phyloP scores from a whole-genome alignment of 2,797 vertebrate genomes.

The Lacerta viridis region DNA sequence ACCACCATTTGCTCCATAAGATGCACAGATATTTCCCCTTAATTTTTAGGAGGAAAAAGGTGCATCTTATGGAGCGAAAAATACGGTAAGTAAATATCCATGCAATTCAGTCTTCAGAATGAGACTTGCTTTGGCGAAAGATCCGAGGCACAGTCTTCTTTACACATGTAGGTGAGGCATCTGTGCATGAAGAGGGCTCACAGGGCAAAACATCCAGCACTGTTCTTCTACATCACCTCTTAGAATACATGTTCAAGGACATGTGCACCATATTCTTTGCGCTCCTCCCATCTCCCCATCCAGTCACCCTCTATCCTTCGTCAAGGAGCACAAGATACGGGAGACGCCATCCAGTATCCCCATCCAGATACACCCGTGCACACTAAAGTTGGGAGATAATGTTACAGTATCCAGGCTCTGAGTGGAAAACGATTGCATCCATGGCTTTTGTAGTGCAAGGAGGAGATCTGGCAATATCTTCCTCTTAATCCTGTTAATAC shows the following conservation, averaged over 20 bases:
- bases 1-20: no score
- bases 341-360: neutral
- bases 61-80: no score
- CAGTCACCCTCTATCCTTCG: neutral
- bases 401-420: no score
- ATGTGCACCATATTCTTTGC: neutral
- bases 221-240: neutral
- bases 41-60: no score
- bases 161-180: neutral
- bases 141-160: neutral
- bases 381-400: no score
- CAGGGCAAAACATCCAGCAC: neutral
- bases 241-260: neutral
- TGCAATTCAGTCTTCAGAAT: neutral
- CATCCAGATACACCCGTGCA: neutral
- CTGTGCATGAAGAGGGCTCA: neutral
- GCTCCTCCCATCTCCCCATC: neutral
- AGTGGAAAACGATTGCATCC: no score
- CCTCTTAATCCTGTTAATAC: neutral
- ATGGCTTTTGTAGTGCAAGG: neutral
- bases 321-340: neutral
- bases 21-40: no score
- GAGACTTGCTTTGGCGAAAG: neutral
- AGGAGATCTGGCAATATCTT: neutral
- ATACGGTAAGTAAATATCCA: neutral